A percentile compares a stretch with the other conserved stretches of the same genome.
Conservation (phyloP, 2,797 vertebrate genomes). For the Phaenicophaeus curvirostris region DNA sequence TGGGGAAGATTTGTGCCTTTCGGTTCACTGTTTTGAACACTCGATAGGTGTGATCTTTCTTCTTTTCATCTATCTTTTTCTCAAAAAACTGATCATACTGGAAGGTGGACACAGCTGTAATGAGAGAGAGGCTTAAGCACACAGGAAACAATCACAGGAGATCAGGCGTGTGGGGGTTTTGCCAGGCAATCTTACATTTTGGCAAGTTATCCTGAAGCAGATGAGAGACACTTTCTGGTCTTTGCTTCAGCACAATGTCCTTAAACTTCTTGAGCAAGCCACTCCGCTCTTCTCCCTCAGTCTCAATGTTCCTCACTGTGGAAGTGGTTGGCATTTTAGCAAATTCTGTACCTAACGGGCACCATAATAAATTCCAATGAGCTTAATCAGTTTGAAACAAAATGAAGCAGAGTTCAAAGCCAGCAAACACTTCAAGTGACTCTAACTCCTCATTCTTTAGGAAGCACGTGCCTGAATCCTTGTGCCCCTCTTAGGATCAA, state of each 20-base stretch:
- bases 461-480: not conserved
- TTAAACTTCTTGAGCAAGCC: constrained; percentile 85
- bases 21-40: constrained; percentile 95
- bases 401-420: not conserved
- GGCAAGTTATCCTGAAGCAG: constrained; percentile 95
- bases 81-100: constrained; percentile 93
- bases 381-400: not conserved
- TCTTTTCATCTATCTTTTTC: constrained; percentile 90
- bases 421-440: not conserved
- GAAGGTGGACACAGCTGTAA: constrained; percentile 86
- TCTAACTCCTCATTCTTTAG: not conserved
- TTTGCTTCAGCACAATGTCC: constrained; percentile 85
- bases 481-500: not conserved
- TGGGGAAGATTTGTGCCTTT: constrained; percentile 85
- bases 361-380: not conserved
- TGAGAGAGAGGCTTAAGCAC: not conserved
- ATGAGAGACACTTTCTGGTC: constrained; percentile 89
- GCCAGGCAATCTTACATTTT: constrained; percentile 77
- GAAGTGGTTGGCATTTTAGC: constrained; percentile 73
- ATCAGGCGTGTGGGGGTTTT: not conserved
- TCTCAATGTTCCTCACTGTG: constrained; percentile 45
- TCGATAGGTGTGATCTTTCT: constrained; percentile 89
- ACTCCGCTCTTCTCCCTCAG: constrained; percentile 53
- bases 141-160: not conserved
- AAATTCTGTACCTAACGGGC: constrained; percentile 76